phyloP scores from a whole-genome alignment of 2,113 vertebrate genomes.

The Stigmatopora argus region DNA sequence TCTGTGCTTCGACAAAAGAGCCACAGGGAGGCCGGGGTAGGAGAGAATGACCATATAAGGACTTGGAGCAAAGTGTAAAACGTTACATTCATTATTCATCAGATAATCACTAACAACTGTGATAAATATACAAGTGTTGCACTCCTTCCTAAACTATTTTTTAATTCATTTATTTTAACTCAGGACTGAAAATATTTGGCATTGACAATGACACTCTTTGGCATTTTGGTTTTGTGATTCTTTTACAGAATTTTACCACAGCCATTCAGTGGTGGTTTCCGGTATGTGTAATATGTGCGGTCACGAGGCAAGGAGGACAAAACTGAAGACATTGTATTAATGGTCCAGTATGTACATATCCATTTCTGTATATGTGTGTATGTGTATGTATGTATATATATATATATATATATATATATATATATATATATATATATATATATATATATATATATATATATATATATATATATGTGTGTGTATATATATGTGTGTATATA shows the following conservation, averaged over 20 bases:
- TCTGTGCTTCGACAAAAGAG: constrained; percentile 32
- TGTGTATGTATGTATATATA: no score
- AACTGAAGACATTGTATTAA: no score
- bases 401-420: no score
- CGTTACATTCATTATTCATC: constrained; percentile 21
- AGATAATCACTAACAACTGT: constrained; percentile 30
- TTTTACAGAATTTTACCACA: not conserved
- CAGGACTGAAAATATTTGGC: not conserved
- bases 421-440: no score
- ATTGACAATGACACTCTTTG: not conserved
- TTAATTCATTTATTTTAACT: not conserved
- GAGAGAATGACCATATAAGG: constrained; percentile 32
- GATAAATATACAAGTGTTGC: constrained; percentile 8
- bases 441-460: no score
- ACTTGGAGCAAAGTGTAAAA: constrained; percentile 20
- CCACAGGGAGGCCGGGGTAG: constrained; percentile 22
- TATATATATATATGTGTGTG: no score
- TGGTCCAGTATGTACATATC: no score
- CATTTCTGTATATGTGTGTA: no score
- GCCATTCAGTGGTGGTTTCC: not conserved
- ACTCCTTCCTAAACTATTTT: not conserved
- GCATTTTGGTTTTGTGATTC: not conserved
- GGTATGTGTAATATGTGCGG: not conserved
- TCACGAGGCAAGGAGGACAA: not conserved
- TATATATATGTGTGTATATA: no score